Base-by-base conservation (phyloP, 2,113 vertebrate species). In the Trochalopteron elliotii region DNA sequence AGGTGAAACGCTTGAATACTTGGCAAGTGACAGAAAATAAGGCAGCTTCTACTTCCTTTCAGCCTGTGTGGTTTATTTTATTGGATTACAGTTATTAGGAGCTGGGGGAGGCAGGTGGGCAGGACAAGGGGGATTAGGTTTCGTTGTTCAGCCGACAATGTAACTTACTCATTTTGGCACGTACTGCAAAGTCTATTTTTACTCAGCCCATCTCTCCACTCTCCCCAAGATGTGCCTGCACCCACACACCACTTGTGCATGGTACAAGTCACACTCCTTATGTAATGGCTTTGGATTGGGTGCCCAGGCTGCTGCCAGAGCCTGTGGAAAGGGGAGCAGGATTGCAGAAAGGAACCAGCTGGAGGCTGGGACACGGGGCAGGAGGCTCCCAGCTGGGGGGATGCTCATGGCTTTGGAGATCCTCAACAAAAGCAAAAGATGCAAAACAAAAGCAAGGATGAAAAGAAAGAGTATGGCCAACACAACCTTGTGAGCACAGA, bases 61-160 rank as follows among this genome's bases (percentile, higher is more conserved):
- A 92, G 77, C 81, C 61, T 1, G 6, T 85, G 83, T 79, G 39
- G 50, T 60, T 81, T 68, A 50, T 86, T 89, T 84, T 19, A 90
- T 87, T 84, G 69, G 59, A 93, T 96, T 91, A 94, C 86, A 94
- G 91, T 85, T 83, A 94, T 95, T 91, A 95, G 82, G 75, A 94
- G 72, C 72, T 39, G 95, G 76, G 67, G 89, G 94, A 95, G 82
- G 92, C 55, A 83, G 70, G 93, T 89, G 72, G 94, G 83, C 70
- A 94, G 89, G 60, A 79, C 78, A 45, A 90, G 71, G 63, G 93
- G 85, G 86, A 75, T 70, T 60, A 28, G 93, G 80, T 91, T 94
- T 86, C 55, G 84, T 74, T 84, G 70, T 79, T 92, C 75, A 70
- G 56, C 45, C 50, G 14, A 93, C 89, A 74, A 68, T 85, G 25